Evolutionary conservation across 2,797 vertebrate genomes (phyloP).

Genomic region (Lindbergichthys nudifrons): DNA sequence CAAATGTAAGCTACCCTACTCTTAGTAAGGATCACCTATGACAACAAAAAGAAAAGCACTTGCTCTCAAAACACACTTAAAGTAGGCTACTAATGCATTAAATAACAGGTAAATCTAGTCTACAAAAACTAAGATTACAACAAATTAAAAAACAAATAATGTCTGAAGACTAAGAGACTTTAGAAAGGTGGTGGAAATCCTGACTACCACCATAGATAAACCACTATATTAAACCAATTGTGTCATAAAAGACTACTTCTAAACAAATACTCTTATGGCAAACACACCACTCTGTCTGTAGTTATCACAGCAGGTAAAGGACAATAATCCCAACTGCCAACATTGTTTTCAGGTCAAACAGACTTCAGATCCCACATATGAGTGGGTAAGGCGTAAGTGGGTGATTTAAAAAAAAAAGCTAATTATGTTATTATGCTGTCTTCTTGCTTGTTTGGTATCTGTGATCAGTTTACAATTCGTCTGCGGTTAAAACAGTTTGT

Average conservation of each 20-base stretch:
- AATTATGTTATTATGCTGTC: slow-evolving; percentile 6
- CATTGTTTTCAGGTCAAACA: slow-evolving; percentile 49
- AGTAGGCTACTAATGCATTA: no score
- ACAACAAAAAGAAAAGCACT: no score
- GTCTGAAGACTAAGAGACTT: no score
- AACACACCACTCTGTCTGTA: slow-evolving; percentile 3
- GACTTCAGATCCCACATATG: slow-evolving; percentile 20
- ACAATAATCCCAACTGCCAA: slow-evolving; percentile 55
- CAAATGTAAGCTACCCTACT: no score
- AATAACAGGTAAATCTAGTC: no score
- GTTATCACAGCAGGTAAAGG: slow-evolving; percentile 18
- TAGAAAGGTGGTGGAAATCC: no score
- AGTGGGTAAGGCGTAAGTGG: not conserved
- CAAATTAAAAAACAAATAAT: no score
- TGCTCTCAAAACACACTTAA: no score
- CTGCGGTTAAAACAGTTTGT: not conserved
- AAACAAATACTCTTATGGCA: not conserved
- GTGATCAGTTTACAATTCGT: not conserved
- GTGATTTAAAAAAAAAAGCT: not conserved
- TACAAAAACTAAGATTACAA: no score
- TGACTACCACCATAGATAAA: not conserved
- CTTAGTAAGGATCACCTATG: no score
- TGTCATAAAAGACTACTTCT: no score
- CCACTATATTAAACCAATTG: not conserved
- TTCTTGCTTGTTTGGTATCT: slow-evolving; percentile 4